These are phyloP conservation scores for Melanotaenia parkinsoni DNA, from an alignment of 2,797 vertebrate genomes.

Conservation along the genomic window DNA sequence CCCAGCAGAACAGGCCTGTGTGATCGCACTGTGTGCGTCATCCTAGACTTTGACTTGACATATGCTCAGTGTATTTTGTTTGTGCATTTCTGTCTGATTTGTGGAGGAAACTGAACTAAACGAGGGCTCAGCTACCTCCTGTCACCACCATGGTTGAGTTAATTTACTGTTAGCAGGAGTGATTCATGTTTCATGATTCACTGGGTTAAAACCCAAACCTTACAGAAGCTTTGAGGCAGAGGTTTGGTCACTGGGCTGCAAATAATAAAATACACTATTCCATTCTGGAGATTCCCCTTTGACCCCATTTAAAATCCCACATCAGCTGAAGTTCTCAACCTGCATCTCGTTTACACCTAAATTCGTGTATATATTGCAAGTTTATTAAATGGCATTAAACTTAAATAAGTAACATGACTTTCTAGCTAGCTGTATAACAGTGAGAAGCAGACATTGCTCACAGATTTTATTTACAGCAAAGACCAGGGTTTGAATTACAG, in stretches of 20 bases:
- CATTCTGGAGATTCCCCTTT: slow-evolving; percentile 8
- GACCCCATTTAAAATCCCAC: not conserved
- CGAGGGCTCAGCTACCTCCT: not conserved
- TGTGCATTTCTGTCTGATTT: slow-evolving; percentile 27
- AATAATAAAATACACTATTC: slow-evolving; percentile 11
- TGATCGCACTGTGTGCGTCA: not conserved
- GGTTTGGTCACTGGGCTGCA: slow-evolving; percentile 3
- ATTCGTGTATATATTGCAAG: not conserved
- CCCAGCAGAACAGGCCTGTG: not conserved
- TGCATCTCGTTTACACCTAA: not conserved
- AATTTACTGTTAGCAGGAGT: not conserved
- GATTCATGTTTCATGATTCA: slow-evolving; percentile 27
- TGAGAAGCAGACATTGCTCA: not conserved
- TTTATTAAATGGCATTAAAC: not conserved
- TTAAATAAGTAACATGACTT: not conserved
- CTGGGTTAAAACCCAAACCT: slow-evolving; percentile 15
- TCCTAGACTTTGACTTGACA: slow-evolving; percentile 21
- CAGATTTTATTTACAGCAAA: not conserved
- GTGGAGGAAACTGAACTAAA: slow-evolving; percentile 9
- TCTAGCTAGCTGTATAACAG: not conserved
- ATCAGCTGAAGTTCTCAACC: not conserved
- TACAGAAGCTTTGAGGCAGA: slow-evolving; percentile 14
- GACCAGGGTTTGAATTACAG: too few species aligned
- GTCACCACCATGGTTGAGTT: slow-evolving; percentile 37
- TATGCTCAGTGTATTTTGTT: slow-evolving; percentile 36